A percentile compares a stretch with the other conserved stretches of the same genome.
Evolutionary conservation across 1,140 invertebrate species (phyloP).

Genomic region (Scaptomyza pallida): DNA sequence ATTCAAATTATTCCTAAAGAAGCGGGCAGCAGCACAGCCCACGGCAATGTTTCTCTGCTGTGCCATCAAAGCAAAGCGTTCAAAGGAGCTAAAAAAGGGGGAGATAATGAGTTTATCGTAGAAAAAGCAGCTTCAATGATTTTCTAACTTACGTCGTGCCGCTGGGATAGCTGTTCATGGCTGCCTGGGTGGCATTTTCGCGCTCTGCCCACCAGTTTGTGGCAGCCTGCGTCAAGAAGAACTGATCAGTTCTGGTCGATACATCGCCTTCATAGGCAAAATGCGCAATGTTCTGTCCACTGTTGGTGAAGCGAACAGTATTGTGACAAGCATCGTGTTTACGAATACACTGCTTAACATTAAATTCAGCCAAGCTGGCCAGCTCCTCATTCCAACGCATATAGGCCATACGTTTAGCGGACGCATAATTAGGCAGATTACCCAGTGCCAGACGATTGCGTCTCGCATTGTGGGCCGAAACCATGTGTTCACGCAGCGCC

Average conservation of each 20-base stretch:
- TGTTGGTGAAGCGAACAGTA: conserved; percentile 42
- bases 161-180: conserved; percentile 40
- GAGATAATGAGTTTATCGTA: not conserved
- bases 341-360: conserved; percentile 54
- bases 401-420: conserved; percentile 58
- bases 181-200: conserved; percentile 19
- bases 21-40: conserved; percentile 56
- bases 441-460: conserved; percentile 52
- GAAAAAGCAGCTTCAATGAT: not conserved
- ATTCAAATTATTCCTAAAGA: conserved; percentile 4
- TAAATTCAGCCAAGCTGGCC: conserved; percentile 46
- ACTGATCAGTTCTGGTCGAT: not conserved
- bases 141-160: conserved; percentile 24
- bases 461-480: conserved; percentile 40
- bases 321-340: conserved; percentile 59
- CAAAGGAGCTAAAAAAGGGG: conserved; percentile 10
- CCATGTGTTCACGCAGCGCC: not conserved
- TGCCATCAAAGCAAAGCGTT: conserved; percentile 45
- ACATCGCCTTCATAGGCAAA: conserved; percentile 22
- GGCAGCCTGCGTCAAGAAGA: conserved; percentile 10
- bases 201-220: conserved; percentile 46
- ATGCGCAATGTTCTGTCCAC: conserved; percentile 61
- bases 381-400: conserved; percentile 61
- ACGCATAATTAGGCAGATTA: not conserved
- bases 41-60: conserved; percentile 49